Percentiles rank a stretch among this genome's conserved stretches.
Conservation (phyloP, 2,113 vertebrate species). For the Struthidea cinerea region DNA sequence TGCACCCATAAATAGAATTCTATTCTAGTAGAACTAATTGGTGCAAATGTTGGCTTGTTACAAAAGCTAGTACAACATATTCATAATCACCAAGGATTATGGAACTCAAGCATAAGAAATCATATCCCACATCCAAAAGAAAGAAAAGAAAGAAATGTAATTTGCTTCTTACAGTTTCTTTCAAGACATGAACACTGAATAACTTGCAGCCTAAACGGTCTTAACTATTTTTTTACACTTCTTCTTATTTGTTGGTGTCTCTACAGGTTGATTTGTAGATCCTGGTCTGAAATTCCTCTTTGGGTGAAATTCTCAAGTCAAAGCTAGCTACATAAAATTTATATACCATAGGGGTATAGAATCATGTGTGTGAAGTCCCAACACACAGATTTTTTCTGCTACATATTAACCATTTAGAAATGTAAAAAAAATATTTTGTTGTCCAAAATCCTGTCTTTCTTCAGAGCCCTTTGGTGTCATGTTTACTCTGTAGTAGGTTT, state of each 20-base stretch:
- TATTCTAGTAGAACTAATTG: slow-evolving; percentile 33
- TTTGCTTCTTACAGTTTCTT: neutral
- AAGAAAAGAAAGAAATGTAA: neutral
- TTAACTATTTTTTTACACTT: neutral
- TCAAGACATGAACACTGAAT: neutral
- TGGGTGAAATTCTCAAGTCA: neutral
- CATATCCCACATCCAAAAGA: neutral
- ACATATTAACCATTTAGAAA: neutral
- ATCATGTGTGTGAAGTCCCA: neutral
- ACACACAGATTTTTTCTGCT: neutral
- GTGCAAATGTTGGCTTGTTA: slow-evolving; percentile 4
- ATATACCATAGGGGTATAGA: neutral
- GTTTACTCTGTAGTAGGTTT: neutral
- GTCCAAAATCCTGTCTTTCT: neutral
- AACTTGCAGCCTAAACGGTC: neutral
- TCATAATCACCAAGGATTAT: slow-evolving; percentile 14
- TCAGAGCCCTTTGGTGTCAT: neutral
- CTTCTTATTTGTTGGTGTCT: neutral
- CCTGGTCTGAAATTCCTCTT: neutral
- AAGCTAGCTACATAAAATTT: neutral
- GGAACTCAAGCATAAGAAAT: neutral
- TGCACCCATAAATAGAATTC: slow-evolving; percentile 12
- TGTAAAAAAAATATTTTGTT: neutral
- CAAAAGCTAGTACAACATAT: neutral
- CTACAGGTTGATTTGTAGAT: neutral